phyloP scores from a whole-genome alignment of 2,888 invertebrate genomes.

The Anarsia innoxiella region DNA sequence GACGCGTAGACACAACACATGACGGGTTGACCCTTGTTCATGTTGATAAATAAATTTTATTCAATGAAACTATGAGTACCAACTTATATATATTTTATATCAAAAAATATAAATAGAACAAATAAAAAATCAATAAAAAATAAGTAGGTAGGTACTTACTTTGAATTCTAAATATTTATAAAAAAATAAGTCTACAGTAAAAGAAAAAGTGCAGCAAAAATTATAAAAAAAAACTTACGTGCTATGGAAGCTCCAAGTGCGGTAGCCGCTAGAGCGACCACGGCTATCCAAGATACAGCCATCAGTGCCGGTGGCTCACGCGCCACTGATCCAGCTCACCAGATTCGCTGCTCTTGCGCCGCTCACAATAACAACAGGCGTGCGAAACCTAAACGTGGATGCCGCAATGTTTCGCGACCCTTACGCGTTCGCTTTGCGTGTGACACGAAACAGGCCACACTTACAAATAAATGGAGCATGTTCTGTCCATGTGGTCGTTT shows the following conservation, averaged over 20 bases:
- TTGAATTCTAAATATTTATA: no score
- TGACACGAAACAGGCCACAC: neutral
- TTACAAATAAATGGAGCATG: constrained; percentile 20
- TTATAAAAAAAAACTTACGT: constrained; percentile 7
- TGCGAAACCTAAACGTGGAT: neutral
- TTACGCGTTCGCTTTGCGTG: constrained; percentile 1
- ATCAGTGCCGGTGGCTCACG: constrained; percentile 49
- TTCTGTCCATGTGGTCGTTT: neutral
- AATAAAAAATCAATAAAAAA: no score
- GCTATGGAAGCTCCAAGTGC: constrained; percentile 58
- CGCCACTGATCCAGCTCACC: constrained; percentile 43
- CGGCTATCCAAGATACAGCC: constrained; percentile 58
- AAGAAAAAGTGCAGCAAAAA: no score
- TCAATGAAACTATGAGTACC: no score
- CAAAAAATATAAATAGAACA: no score
- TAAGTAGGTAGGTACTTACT: no score
- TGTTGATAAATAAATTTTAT: no score
- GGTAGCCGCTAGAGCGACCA: constrained; percentile 51
- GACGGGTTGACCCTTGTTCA: no score
- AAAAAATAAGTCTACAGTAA: no score
- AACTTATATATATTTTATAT: no score
- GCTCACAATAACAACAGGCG: constrained; percentile 2
- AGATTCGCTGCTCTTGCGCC: constrained; percentile 1
- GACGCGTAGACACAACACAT: no score
- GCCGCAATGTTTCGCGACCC: neutral